These are phyloP conservation scores for Cebidichthys violaceus DNA, from an alignment of 2,113 vertebrate genomes.

Conservation along the genomic window DNA sequence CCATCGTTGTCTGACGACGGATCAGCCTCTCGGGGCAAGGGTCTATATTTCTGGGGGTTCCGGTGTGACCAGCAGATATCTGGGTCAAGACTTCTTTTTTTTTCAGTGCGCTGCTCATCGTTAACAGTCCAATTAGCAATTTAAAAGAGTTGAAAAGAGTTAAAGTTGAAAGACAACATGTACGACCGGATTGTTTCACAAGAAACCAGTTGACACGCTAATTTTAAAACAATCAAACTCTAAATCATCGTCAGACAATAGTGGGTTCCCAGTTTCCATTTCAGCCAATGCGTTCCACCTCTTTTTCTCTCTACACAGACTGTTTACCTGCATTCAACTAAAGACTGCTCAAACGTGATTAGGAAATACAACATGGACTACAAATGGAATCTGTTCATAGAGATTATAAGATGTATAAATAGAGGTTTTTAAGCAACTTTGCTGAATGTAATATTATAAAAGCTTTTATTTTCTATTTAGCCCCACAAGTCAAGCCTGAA, in stretches of 20 bases:
- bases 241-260: not conserved
- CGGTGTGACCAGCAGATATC: not conserved
- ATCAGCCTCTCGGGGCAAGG: not conserved
- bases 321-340: not conserved
- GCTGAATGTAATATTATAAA: not conserved
- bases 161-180: not conserved
- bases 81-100: not conserved
- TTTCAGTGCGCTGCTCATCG: not conserved
- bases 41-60: not conserved
- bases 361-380: not conserved
- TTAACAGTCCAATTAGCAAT: not conserved
- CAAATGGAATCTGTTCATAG: not conserved
- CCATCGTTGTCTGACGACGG: not conserved
- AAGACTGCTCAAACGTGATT: not conserved
- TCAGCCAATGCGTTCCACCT: not conserved
- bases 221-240: not conserved
- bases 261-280: not conserved
- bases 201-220: not conserved
- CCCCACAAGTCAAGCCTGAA: not conserved
- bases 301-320: not conserved
- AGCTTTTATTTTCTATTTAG: not conserved
- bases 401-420: not conserved
- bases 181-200: not conserved
- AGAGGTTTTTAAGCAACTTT: not conserved
- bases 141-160: not conserved